A percentile compares a stretch with the other conserved stretches of the same genome.
These are phyloP conservation scores for Peromyscus maniculatus DNA, from an alignment of 2,113 vertebrate species.

Conservation along the genomic window DNA sequence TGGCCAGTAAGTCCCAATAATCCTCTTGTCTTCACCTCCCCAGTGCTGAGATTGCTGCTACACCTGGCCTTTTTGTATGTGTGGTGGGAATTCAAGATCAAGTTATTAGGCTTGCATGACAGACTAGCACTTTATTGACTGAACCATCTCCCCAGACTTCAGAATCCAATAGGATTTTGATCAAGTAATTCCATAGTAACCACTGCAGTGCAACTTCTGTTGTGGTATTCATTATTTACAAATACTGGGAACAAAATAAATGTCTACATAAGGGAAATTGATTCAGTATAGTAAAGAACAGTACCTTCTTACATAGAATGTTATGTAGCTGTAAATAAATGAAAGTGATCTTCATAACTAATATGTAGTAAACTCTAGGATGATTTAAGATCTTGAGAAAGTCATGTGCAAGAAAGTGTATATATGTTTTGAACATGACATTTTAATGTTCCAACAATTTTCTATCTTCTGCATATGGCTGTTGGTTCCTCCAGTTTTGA, in stretches of 20 bases:
- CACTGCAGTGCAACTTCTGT: neutral
- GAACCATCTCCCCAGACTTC: neutral
- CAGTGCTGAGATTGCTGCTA: neutral
- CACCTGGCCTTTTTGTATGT: neutral
- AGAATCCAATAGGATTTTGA: neutral
- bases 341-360: neutral
- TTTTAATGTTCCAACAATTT: neutral
- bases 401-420: neutral
- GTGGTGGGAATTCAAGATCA: neutral
- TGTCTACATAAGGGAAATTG: neutral
- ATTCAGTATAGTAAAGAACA: neutral
- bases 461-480: neutral
- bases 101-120: neutral
- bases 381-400: neutral
- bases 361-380: neutral
- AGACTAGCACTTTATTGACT: neutral
- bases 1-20: neutral
- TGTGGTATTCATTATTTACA: neutral
- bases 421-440: neutral
- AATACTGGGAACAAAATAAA: neutral
- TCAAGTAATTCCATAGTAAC: neutral
- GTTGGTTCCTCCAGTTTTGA: neutral
- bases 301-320: neutral
- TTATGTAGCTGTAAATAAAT: neutral
- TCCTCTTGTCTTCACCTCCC: neutral